phyloP scores from a whole-genome alignment of 1,140 invertebrate species.

The Polyergus mexicanus region DNA sequence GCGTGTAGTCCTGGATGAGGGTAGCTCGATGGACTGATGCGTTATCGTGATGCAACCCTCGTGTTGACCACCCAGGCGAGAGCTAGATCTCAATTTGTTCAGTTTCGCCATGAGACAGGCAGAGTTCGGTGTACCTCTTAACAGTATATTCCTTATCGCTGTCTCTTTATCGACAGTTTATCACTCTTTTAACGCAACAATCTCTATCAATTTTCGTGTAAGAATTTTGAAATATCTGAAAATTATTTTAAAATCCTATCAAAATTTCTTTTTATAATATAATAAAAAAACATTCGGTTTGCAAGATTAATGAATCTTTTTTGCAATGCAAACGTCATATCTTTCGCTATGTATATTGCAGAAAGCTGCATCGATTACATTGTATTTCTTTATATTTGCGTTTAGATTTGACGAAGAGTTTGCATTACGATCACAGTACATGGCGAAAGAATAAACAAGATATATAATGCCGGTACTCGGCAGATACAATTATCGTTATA shows the following conservation, averaged over 20 bases:
- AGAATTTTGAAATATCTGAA: neutral
- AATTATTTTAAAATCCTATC: neutral
- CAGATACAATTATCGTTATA: conserved; percentile 86
- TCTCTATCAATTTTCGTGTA: neutral
- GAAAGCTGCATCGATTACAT: neutral
- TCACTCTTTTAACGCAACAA: neutral
- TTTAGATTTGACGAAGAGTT: neutral
- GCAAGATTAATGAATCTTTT: neutral
- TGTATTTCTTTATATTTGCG: neutral
- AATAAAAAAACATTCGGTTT: neutral
- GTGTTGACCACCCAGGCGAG: neutral
- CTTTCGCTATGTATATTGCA: neutral
- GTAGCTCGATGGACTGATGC: conserved; percentile 6
- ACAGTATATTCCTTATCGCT: neutral
- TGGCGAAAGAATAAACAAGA: conserved; percentile 82
- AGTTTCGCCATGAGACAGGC: neutral
- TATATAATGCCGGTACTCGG: conserved; percentile 80
- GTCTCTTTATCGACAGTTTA: neutral
- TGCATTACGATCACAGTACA: conserved; percentile 4
- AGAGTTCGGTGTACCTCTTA: neutral
- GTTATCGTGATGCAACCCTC: conserved; percentile 3
- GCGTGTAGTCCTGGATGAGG: conserved; percentile 9
- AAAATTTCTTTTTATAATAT: neutral
- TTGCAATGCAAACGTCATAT: neutral
- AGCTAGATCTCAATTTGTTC: conserved; percentile 17